Evolutionary conservation across 64 coral and sea anemone species (phyloP).

Genomic region (Exaiptasia diaphana): DNA sequence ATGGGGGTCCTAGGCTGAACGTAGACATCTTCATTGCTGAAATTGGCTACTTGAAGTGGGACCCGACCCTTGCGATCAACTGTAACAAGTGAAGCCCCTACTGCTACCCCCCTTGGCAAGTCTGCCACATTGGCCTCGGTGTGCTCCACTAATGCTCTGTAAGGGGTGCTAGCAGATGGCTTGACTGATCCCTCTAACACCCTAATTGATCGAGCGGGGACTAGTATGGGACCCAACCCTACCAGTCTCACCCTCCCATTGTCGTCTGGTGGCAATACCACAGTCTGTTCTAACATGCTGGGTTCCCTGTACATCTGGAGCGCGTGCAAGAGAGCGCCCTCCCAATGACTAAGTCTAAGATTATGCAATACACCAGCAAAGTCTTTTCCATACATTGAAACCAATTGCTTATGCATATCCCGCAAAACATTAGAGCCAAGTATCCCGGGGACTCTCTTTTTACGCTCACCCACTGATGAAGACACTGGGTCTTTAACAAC

Average conservation of each 20-base stretch:
- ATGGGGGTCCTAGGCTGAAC: constrained; percentile 19
- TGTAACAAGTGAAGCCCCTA: constrained; percentile 9
- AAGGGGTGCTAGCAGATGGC: background rate
- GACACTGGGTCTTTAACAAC: constrained; percentile 43
- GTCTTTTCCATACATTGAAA: constrained; percentile 35
- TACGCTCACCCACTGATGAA: constrained; percentile 4
- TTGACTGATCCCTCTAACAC: background rate
- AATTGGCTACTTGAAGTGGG: constrained; percentile 17
- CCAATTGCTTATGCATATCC: constrained; percentile 47
- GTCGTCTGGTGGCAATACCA: background rate
- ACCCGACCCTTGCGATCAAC: constrained; percentile 13
- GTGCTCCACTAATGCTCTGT: background rate
- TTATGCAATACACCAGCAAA: background rate
- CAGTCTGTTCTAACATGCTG: background rate
- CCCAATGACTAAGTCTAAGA: background rate
- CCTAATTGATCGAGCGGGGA: background rate
- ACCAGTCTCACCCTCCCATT: background rate
- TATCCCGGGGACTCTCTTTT: constrained; percentile 49
- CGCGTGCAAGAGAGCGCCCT: background rate
- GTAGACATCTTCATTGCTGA: constrained; percentile 19
- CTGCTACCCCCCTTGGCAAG: background rate
- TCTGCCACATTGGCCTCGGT: constrained; percentile 17
- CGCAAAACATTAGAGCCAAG: constrained; percentile 55
- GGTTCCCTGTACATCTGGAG: constrained; percentile 22
- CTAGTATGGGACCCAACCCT: background rate